These are phyloP conservation scores for Phalacrocorax pelagicus DNA, from an alignment of 2,113 vertebrate species.

Conservation along the genomic window DNA sequence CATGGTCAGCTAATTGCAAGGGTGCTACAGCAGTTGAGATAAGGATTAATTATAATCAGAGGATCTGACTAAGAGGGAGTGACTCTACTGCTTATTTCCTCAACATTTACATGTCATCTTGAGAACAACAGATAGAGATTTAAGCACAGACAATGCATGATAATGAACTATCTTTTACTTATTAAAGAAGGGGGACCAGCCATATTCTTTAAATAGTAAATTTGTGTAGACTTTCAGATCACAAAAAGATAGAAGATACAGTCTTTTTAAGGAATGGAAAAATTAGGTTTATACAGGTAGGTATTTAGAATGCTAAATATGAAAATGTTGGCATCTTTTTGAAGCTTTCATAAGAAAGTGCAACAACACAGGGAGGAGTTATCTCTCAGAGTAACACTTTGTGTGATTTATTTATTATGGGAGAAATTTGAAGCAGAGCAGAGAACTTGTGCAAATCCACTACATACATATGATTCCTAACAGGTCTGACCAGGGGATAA, in stretches of 20 bases:
- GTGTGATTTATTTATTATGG: not conserved
- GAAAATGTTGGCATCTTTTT: not conserved
- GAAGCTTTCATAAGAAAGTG: not conserved
- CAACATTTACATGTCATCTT: not conserved
- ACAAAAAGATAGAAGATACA: not conserved
- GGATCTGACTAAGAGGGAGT: not conserved
- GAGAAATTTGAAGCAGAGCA: not conserved
- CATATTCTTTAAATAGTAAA: not conserved
- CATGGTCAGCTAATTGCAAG: not conserved
- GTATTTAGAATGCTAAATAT: not conserved
- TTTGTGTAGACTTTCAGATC: not conserved
- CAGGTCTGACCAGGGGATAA: not conserved
- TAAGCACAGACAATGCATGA: not conserved
- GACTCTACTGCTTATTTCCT: not conserved
- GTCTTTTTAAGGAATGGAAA: not conserved
- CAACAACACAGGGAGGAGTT: not conserved
- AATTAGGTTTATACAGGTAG: not conserved
- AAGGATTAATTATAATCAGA: not conserved
- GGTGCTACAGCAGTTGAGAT: not conserved
- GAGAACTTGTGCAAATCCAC: not conserved
- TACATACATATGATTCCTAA: accelerated
- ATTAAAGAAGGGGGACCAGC: not conserved
- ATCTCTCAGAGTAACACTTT: not conserved
- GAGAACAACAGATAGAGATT: not conserved
- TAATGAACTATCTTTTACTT: not conserved